Conservation (phyloP, 2,113 vertebrate genomes). For the Arvicanthis niloticus region DNA sequence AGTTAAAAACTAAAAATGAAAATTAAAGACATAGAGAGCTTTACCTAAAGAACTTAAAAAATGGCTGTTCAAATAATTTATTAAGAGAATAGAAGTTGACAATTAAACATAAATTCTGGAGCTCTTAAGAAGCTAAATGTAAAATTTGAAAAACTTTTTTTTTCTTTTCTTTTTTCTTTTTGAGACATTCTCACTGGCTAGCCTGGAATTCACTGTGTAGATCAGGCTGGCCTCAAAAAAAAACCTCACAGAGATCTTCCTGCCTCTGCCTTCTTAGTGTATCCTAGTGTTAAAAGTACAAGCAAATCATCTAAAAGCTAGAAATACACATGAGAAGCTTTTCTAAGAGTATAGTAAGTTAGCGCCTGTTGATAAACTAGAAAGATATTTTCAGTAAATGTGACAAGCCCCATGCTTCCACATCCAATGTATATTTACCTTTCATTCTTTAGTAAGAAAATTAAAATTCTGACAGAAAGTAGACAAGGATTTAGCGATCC, state of each 20-base stretch:
- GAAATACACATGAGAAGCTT: neutral
- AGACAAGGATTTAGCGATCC: neutral
- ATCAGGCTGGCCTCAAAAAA: neutral
- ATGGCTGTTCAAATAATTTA: constrained; percentile 32
- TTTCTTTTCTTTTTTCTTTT: neutral
- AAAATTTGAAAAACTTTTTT: neutral
- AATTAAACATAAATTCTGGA: neutral
- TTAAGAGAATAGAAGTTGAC: constrained; percentile 28
- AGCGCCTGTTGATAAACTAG: neutral
- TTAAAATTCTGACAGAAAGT: constrained; percentile 5
- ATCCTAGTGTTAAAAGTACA: neutral
- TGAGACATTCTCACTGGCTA: neutral
- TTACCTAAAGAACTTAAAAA: constrained; percentile 39
- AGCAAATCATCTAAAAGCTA: constrained; percentile 18
- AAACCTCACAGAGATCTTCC: neutral
- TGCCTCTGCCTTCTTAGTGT: neutral
- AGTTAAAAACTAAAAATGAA: neutral
- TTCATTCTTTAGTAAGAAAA: neutral
- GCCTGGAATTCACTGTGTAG: neutral
- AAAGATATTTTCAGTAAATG: constrained; percentile 21
- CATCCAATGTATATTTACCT: neutral
- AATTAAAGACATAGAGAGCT: neutral
- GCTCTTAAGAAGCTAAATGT: neutral
- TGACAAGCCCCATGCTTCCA: neutral
- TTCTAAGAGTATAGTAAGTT: neutral